Evolutionary conservation across 2,113 vertebrate genomes (phyloP).

Genomic region (Hiodon alosoides): DNA sequence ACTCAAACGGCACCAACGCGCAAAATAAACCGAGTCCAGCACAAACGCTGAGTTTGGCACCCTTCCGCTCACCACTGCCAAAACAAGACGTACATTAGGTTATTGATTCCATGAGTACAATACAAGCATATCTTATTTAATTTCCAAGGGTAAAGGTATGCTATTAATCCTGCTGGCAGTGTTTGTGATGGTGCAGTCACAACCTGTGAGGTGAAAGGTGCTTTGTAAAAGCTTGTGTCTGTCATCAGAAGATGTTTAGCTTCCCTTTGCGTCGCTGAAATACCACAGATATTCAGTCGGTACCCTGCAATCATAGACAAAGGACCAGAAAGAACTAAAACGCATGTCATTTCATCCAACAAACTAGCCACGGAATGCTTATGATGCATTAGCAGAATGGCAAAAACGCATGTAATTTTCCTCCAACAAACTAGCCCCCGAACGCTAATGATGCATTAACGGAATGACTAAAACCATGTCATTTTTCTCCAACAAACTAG

Average conservation of each 20-base stretch:
- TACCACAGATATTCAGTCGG: conserved; percentile 27
- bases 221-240: neutral
- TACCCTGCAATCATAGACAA: no score
- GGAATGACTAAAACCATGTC: no score
- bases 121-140: neutral
- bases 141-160: neutral
- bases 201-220: neutral
- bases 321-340: no score
- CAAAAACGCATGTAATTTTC: no score
- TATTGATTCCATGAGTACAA: neutral
- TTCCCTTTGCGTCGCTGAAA: neutral
- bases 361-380: no score
- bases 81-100: neutral
- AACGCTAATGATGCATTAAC: no score
- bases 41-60: neutral
- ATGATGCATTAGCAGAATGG: no score
- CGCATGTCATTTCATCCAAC: no score
- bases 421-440: no score
- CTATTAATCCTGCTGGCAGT: neutral
- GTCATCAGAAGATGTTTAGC: neutral
- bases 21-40: neutral
- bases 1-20: neutral
- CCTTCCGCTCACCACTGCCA: neutral
- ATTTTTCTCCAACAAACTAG: no score
- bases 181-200: neutral